Conservation (phyloP, 2,888 invertebrate genomes). For the Ornithoptera alexandrae region DNA sequence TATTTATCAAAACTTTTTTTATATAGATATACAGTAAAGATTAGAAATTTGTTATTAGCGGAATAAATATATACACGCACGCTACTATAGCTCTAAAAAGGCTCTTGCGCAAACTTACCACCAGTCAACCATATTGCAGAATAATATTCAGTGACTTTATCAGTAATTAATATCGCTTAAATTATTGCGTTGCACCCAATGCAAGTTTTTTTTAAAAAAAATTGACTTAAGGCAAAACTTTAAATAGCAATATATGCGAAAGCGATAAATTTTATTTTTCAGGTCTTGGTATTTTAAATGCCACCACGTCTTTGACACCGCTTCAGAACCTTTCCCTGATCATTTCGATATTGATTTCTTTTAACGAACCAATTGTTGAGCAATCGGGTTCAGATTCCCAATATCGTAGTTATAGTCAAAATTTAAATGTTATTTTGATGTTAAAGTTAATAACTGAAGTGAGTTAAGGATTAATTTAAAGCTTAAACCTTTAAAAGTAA, state of each 20-base stretch:
- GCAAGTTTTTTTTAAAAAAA: not conserved
- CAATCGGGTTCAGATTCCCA: not conserved
- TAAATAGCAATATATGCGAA: constrained; percentile 6
- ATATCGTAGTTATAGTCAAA: not conserved
- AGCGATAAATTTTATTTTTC: constrained; percentile 14
- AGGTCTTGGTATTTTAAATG: constrained; percentile 19
- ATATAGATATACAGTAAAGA: no score
- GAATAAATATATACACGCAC: no score
- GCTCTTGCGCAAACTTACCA: not conserved
- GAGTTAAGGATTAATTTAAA: not conserved
- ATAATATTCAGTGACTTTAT: no score
- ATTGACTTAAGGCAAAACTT: constrained; percentile 6
- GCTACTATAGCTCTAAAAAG: no score
- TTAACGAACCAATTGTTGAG: not conserved
- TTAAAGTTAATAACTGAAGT: not conserved
- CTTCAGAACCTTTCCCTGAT: constrained; percentile 14
- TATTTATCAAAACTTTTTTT: no score
- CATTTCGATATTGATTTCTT: not conserved
- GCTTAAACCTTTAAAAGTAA: not conserved
- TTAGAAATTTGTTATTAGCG: no score
- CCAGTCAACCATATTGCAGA: not conserved
- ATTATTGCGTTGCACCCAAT: not conserved
- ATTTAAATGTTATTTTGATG: not conserved
- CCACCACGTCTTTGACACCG: constrained; percentile 19
- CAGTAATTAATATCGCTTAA: not conserved